Evolutionary conservation across 2,888 invertebrate genomes (phyloP).

Genomic region (Seladonia tumulorum): DNA sequence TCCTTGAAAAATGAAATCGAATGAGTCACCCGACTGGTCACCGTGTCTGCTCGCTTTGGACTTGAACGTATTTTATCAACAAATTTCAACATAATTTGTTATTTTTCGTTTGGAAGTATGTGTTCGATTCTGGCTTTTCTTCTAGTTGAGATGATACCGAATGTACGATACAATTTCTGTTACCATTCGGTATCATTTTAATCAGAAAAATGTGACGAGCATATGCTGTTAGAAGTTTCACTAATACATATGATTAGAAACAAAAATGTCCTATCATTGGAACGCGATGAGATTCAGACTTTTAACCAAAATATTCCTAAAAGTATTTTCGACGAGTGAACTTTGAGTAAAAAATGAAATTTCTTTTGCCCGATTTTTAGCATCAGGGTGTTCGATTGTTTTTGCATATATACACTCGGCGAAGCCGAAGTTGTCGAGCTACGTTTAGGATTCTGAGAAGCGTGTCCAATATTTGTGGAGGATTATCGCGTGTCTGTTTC

Average conservation of each 20-base stretch:
- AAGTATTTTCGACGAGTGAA: background rate
- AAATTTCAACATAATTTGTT: background rate
- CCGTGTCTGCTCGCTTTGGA: background rate
- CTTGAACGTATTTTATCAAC: background rate
- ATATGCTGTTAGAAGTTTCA: background rate
- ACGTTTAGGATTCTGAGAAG: background rate
- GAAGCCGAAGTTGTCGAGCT: background rate
- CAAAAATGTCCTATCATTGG: background rate
- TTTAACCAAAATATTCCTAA: background rate
- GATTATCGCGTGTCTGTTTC: background rate
- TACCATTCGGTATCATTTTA: too few species aligned
- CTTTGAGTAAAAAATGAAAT: too few species aligned
- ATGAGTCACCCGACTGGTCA: background rate
- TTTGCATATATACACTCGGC: background rate
- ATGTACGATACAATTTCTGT: too few species aligned
- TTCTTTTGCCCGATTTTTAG: too few species aligned
- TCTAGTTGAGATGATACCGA: too few species aligned
- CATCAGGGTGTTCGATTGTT: background rate
- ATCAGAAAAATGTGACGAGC: too few species aligned
- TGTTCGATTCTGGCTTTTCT: too few species aligned
- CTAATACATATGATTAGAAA: background rate
- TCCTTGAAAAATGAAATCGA: slow-evolving; percentile 6
- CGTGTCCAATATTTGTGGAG: background rate
- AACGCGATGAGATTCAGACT: background rate
- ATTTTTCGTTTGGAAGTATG: too few species aligned